Base-by-base conservation (phyloP, 35 echinoderm and acorn worm genomes). In the Antedon bifida region DNA sequence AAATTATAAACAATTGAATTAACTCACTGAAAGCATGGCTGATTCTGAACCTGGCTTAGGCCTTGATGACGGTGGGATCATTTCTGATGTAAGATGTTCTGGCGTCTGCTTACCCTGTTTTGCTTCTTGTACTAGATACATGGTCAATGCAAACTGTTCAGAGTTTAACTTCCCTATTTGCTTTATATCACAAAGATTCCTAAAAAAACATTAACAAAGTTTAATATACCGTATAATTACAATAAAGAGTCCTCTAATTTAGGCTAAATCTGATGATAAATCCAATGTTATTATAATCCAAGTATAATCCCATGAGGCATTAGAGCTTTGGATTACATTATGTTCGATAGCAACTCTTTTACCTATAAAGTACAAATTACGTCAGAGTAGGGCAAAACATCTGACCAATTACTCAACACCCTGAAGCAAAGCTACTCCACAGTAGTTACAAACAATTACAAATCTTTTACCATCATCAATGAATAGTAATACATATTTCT, bases 121-220 rank as follows among this genome's bases (percentile, higher is more conserved):
- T 30, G 85, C 81, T 55, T 99, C 90, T 30, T 88, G 81, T 17
- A 99, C 85, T 33, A 92, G 79, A 73, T 92, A 88, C 90, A 90
- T 90, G 0, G 90, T 86, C 14, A 99, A 79, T 3, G 94, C 94
- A 90, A 92, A 99, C 88, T 99, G 95, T 35, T 99, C 90, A 17
- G 95, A 80, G 39, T 92, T 93, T 35, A 93, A 78, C 85, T 81
- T 87, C 0, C 95, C 95, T 5, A 83, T 89, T n/a, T 82, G 86
- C 46, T 99, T 99, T 38, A 92, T 93, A 33, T 99, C 95, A 81
- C 95, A 99, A 36, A 99, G 80, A 84, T 88, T 92, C 95, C 95
- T 97, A 82, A 14, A 55, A 84, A 78, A 34, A 77, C n/a, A n/a
- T n/a, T n/a, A n/a, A n/a, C n/a, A n/a, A n/a, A 75, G 45, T 12